A percentile compares a stretch with the other conserved stretches of the same genome.
Evolutionary conservation across 2,113 vertebrate species (phyloP).

Genomic region (Grammatotria lemairii): DNA sequence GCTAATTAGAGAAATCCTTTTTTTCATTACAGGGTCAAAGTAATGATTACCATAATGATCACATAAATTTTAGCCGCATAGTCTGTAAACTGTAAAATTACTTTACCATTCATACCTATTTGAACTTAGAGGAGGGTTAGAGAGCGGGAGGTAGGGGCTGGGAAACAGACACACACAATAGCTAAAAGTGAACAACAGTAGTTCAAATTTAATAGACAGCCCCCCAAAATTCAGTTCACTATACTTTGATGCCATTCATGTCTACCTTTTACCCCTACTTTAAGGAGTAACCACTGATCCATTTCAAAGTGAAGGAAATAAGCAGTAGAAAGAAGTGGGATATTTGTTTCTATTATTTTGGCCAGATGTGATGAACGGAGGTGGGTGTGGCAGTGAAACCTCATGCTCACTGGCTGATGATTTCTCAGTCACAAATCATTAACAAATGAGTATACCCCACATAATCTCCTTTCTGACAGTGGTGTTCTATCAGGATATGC

Average conservation of each 20-base stretch:
- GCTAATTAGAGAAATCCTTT: not conserved
- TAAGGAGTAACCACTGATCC: not conserved
- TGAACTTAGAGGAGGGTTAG: not conserved
- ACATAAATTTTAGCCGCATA: not conserved
- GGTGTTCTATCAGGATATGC: not conserved
- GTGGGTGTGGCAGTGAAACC: not conserved
- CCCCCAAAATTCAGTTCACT: not conserved
- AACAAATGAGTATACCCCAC: not conserved
- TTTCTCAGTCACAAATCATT: not conserved
- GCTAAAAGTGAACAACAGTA: not conserved
- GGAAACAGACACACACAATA: not conserved
- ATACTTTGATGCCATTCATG: not conserved
- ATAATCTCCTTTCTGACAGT: not conserved
- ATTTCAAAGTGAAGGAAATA: not conserved
- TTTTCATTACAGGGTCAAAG: not conserved
- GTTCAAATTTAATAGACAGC: not conserved
- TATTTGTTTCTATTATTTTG: not conserved
- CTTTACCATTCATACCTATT: not conserved
- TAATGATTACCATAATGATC: not conserved
- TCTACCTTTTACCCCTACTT: not conserved
- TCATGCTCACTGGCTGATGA: not conserved
- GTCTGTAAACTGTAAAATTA: not conserved
- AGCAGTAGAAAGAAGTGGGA: not conserved
- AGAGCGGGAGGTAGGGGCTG: not conserved
- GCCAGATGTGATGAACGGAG: not conserved